Conservation (phyloP, 2,888 invertebrate genomes). For the Tuberolachnus salignus region DNA sequence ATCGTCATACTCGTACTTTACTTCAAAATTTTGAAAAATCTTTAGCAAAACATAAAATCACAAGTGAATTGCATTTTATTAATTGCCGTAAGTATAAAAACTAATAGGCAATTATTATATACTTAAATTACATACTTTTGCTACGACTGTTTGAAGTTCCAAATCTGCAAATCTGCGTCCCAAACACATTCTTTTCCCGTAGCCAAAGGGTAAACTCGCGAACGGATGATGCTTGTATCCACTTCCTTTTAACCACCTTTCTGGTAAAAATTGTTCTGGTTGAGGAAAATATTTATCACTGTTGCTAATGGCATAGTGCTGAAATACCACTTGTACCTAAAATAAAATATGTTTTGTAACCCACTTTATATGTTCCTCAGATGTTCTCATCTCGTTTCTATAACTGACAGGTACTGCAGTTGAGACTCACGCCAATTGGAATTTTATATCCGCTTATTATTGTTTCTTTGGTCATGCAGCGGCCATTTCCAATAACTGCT, state of each 20-base stretch:
- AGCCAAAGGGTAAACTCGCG: slow-evolving; percentile 77
- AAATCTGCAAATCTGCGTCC: slow-evolving; percentile 87
- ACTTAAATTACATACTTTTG: slow-evolving; percentile 68
- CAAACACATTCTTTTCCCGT: slow-evolving; percentile 83
- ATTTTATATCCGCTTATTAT: slow-evolving; percentile 81
- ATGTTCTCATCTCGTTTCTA: too few relatives aligned
- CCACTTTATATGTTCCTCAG: too few relatives aligned
- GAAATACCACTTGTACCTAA: slow-evolving; percentile 77
- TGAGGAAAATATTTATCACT: slow-evolving; percentile 61
- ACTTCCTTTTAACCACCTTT: slow-evolving; percentile 61
- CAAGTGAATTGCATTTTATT: neutral
- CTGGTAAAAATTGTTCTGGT: slow-evolving; percentile 61
- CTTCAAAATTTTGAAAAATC: slow-evolving; percentile 75
- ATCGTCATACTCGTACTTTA: slow-evolving; percentile 79
- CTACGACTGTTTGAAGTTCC: slow-evolving; percentile 82
- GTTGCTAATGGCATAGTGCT: slow-evolving; percentile 67
- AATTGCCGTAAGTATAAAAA: neutral
- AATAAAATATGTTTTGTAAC: too few relatives aligned
- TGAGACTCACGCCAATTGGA: slow-evolving; percentile 77
- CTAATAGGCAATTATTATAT: neutral
- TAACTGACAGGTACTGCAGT: too few relatives aligned
- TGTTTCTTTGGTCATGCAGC: slow-evolving; percentile 79
- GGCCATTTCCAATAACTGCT: slow-evolving; percentile 84
- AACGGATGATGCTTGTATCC: slow-evolving; percentile 69
- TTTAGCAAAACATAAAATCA: slow-evolving; percentile 61